These are phyloP conservation scores for Podotricha telesiphe DNA, from an alignment of 2,888 invertebrate species.

Conservation along the genomic window DNA sequence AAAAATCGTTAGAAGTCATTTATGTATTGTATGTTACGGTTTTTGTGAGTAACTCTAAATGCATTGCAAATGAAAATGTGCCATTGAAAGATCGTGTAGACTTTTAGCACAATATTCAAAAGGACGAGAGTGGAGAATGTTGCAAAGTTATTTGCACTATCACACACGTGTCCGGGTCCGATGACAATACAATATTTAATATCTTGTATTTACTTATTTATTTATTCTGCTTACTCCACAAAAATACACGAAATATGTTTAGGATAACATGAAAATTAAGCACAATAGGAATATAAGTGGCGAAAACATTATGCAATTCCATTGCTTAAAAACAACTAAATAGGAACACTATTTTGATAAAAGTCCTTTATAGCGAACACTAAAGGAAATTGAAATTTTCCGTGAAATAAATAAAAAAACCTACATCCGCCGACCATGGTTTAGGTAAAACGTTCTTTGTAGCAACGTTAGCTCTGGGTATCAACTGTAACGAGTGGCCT, in stretches of 20 bases:
- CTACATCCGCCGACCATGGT: slow-evolving; percentile 12
- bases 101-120: too few species aligned
- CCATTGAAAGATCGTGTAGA: too few species aligned
- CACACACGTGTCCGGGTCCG: too few species aligned
- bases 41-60: background rate
- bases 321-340: background rate
- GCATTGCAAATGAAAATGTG: background rate
- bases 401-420: background rate
- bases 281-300: too few species aligned
- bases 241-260: too few species aligned
- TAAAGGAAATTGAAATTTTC: background rate
- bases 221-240: too few species aligned
- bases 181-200: too few species aligned
- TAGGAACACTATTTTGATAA: background rate
- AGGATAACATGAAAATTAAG: too few species aligned
- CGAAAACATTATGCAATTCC: background rate
- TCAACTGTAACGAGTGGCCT: slow-evolving; percentile 32
- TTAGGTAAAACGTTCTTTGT: slow-evolving; percentile 24
- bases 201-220: too few species aligned
- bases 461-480: slow-evolving; percentile 31
- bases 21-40: too few species aligned
- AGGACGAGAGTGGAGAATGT: too few species aligned
- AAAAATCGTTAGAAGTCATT: background rate
- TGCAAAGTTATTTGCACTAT: too few species aligned
- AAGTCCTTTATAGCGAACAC: background rate